A percentile compares a stretch with the other conserved stretches of the same genome.
Evolutionary conservation across 2,888 invertebrate species (phyloP).

Genomic region (Spodoptera exigua): DNA sequence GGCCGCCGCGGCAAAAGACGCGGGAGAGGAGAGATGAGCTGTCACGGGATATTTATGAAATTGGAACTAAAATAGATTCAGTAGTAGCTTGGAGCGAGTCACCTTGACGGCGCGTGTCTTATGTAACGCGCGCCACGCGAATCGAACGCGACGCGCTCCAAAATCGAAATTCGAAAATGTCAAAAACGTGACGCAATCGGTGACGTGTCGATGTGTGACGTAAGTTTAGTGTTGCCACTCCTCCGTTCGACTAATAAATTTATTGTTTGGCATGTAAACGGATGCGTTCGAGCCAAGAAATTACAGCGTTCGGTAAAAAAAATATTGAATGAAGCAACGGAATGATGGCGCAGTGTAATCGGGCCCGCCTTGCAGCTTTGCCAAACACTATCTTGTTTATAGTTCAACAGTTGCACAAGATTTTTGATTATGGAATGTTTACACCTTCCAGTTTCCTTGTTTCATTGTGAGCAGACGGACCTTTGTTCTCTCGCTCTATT

Average conservation of each 20-base stretch:
- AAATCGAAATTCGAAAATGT: constrained; percentile 79
- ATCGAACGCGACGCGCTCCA: constrained; percentile 70
- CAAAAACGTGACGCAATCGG: constrained; percentile 79
- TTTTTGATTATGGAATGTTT: constrained; percentile 73
- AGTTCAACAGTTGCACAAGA: constrained; percentile 78
- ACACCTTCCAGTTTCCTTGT: constrained; percentile 61
- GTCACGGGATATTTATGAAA: constrained; percentile 89
- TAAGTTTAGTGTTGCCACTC: constrained; percentile 85
- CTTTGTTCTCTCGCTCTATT: constrained; percentile 66
- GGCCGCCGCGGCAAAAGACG: constrained; percentile 77
- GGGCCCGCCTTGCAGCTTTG: constrained; percentile 80
- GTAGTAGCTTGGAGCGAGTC: constrained; percentile 86
- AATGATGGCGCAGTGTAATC: constrained; percentile 86
- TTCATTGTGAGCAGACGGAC: constrained; percentile 50
- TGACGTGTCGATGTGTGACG: constrained; percentile 85
- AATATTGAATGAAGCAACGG: constrained; percentile 88
- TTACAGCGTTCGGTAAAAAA: constrained; percentile 88
- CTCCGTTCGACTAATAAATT: constrained; percentile 88
- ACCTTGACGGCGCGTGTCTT: constrained; percentile 85
- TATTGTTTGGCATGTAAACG: constrained; percentile 90
- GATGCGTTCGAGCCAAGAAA: constrained; percentile 89
- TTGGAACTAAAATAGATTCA: constrained; percentile 87
- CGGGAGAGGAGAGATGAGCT: constrained; percentile 87
- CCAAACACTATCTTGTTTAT: constrained; percentile 84
- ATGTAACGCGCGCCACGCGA: constrained; percentile 76